Conservation (phyloP, 2,888 invertebrate genomes). For the Phlogophora meticulosa region DNA sequence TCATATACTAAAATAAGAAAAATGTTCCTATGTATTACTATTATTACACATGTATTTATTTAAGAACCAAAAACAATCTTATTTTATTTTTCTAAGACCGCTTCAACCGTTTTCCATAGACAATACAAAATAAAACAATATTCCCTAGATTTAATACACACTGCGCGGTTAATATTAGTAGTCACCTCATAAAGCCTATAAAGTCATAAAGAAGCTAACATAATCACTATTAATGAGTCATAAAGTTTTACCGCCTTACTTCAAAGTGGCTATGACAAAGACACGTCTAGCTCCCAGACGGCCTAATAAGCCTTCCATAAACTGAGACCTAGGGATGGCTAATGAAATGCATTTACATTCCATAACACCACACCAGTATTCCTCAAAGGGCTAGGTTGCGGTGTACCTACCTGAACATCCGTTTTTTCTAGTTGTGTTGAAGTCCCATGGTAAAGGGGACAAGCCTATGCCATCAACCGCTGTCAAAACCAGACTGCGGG, state of each 20-base stretch:
- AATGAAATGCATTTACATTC: constrained; percentile 75
- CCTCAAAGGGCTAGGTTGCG: too few relatives aligned
- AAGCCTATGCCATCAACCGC: too few relatives aligned
- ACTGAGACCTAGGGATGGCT: constrained; percentile 44
- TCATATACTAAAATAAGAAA: too few relatives aligned
- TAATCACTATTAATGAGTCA: constrained; percentile 61
- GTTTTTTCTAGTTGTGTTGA: too few relatives aligned
- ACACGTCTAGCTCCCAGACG: constrained; percentile 52
- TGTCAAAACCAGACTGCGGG: too few relatives aligned
- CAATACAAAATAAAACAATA: constrained; percentile 9
- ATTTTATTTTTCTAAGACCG: not conserved
- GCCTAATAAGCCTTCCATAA: constrained; percentile 62
- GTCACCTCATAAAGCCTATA: constrained; percentile 52
- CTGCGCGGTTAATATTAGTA: constrained; percentile 45
- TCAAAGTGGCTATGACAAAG: constrained; percentile 52
- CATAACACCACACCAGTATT: too few relatives aligned
- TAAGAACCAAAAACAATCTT: not conserved
- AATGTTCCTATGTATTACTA: too few relatives aligned
- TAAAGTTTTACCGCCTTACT: constrained; percentile 59
- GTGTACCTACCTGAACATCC: too few relatives aligned
- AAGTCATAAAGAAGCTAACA: constrained; percentile 56
- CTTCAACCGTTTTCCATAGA: constrained; percentile 15
- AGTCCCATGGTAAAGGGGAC: too few relatives aligned
- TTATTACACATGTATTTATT: too few relatives aligned
- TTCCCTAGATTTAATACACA: constrained; percentile 29